phyloP scores from a whole-genome alignment of 2,113 vertebrate genomes.

The Odocoileus hemionus region DNA sequence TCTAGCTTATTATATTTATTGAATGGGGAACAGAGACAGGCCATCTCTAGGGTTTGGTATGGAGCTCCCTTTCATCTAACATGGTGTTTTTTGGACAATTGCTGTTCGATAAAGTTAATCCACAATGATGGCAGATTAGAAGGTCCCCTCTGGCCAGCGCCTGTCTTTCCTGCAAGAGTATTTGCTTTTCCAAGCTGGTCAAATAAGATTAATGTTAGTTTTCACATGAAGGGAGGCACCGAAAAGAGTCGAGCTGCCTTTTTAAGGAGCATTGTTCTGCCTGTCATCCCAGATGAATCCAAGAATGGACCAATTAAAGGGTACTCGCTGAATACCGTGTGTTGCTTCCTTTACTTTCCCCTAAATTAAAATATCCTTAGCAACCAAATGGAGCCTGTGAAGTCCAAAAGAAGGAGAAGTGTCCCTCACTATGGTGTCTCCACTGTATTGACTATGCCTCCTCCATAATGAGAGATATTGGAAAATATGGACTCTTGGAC shows the following conservation, averaged over 20 bases:
- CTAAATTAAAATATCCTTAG: constrained; percentile 26
- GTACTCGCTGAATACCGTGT: not conserved
- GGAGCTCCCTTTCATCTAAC: constrained; percentile 27
- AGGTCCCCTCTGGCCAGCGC: not conserved
- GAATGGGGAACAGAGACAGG: not conserved
- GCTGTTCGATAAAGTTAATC: constrained; percentile 37
- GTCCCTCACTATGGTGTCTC: not conserved
- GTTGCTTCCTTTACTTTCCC: not conserved
- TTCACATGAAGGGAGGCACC: not conserved
- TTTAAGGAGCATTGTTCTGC: not conserved
- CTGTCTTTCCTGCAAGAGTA: constrained; percentile 1
- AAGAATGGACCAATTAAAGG: not conserved
- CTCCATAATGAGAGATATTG: not conserved
- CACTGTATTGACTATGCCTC: not conserved
- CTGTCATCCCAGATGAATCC: not conserved
- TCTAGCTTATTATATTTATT: constrained; percentile 24
- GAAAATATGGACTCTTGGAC: not conserved
- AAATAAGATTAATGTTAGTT: constrained; percentile 17
- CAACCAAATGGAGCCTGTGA: not conserved
- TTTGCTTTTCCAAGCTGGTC: constrained; percentile 39
- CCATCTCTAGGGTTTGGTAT: not conserved
- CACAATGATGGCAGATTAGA: not conserved
- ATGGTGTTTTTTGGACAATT: not conserved
- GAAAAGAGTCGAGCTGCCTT: not conserved
- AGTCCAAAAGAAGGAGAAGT: not conserved